Evolutionary conservation across 2,113 vertebrate genomes (phyloP), one percentile per base, ranked within the genome.

Genomic region (Clarias batrachus): DNA sequence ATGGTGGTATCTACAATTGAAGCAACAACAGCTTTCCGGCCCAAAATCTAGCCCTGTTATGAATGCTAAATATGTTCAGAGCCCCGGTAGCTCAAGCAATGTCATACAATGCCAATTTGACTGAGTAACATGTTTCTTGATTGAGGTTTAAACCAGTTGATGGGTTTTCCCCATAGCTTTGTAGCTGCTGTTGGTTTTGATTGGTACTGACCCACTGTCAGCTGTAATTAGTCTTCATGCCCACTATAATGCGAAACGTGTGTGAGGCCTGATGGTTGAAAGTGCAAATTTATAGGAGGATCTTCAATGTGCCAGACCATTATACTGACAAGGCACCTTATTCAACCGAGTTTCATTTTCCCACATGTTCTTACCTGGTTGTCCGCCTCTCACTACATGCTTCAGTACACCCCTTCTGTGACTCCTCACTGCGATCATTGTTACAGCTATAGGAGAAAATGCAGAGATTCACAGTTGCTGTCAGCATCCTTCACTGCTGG

Each of bases 181-280:
- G 52, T 79, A 79, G 8, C 54, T 79, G n/a, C 77, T 79, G 77
- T 59, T 59, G 77, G 25, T 10, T 57, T 57, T 79, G 77, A 79
- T 59, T 27, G 54, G 14, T 59, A 59, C 52, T 9, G 54, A 79
- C 54, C 77, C 52, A 79, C 54, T 79, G 77, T 79, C 16, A 1
- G 27, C 16, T 59, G 54, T 79, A 57, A 57, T 79, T 79, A 57
- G 54, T 59, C 16, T 33, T 59, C 54, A 57, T 30, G 54, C 3
- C 54, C 54, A 79, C n/a, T 30, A 12, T 66, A 9, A 66, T 7
- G 48, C 13, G 52, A 27, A 59, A 59, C 8, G 30, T 79, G 14
- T 57, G n/a, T 33, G 16, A 59, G 27, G 33, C 16, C n/a, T 4
- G 21, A 59, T 57, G 73, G 23, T n/a, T 76, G 25, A 4, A 76